These are phyloP conservation scores for Acronicta leporina DNA, from an alignment of 2,888 invertebrate species.

Conservation along the genomic window DNA sequence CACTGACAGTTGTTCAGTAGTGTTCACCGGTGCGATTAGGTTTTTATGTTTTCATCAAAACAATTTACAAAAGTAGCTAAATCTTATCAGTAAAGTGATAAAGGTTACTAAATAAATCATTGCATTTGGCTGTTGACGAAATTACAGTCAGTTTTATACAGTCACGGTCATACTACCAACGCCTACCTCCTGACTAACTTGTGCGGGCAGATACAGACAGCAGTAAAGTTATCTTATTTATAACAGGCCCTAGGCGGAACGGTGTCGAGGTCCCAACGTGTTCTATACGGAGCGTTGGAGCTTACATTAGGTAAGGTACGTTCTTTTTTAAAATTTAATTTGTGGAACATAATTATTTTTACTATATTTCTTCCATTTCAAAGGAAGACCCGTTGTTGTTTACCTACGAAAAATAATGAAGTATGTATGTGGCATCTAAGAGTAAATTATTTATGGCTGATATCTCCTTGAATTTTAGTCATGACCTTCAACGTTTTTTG, in stretches of 20 bases:
- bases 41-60: conserved; percentile 23
- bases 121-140: conserved; percentile 6
- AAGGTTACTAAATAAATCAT: conserved; percentile 38
- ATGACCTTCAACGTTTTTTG: too few relatives aligned
- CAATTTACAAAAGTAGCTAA: conserved; percentile 20
- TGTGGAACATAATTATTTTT: too few relatives aligned
- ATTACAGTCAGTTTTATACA: conserved; percentile 14
- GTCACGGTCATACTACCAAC: conserved; percentile 18
- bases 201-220: conserved; percentile 14
- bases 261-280: conserved; percentile 18
- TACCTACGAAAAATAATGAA: too few relatives aligned
- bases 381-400: not conserved
- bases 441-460: not conserved
- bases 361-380: too few relatives aligned
- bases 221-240: conserved; percentile 26
- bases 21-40: conserved; percentile 3
- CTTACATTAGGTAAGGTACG: not conserved
- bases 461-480: too few relatives aligned
- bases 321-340: too few relatives aligned
- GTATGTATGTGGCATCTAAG: not conserved
- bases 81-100: conserved; percentile 46
- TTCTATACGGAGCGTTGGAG: conserved; percentile 1
- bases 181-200: conserved; percentile 14
- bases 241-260: conserved; percentile 13
- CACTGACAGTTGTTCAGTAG: too few relatives aligned